Evolutionary conservation across 2,888 invertebrate genomes (phyloP).

Genomic region (Augiades crinisus): DNA sequence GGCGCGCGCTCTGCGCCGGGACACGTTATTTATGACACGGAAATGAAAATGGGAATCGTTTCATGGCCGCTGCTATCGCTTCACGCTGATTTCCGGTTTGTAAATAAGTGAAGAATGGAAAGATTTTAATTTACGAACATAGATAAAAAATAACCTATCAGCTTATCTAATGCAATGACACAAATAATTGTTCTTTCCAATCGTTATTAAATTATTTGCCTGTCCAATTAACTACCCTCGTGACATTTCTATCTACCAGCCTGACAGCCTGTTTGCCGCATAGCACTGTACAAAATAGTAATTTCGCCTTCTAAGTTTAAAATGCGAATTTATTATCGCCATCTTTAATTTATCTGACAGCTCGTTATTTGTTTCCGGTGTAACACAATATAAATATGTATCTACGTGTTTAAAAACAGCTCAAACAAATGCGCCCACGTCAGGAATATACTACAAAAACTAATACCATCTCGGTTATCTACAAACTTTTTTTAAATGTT

Average conservation of each 20-base stretch:
- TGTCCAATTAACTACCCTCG: neutral
- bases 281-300: neutral
- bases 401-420: too few relatives aligned
- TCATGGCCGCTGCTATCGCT: too few relatives aligned
- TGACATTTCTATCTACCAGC: constrained; percentile 3
- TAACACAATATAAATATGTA: neutral
- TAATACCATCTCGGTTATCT: too few relatives aligned
- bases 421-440: too few relatives aligned
- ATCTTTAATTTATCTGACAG: neutral
- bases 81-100: too few relatives aligned
- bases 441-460: too few relatives aligned
- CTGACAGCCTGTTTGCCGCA: neutral
- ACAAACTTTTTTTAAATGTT: too few relatives aligned
- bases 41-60: too few relatives aligned
- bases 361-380: neutral
- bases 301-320: neutral
- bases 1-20: too few relatives aligned
- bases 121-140: too few relatives aligned
- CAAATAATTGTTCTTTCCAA: neutral
- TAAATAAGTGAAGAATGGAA: too few relatives aligned
- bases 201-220: neutral
- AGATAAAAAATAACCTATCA: neutral
- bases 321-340: neutral
- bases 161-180: neutral
- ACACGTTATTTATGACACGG: too few relatives aligned